Percentiles rank a stretch among this genome's conserved stretches.
Evolutionary conservation across 1,140 invertebrate species (phyloP).

Genomic region (Asbolus verrucosus): DNA sequence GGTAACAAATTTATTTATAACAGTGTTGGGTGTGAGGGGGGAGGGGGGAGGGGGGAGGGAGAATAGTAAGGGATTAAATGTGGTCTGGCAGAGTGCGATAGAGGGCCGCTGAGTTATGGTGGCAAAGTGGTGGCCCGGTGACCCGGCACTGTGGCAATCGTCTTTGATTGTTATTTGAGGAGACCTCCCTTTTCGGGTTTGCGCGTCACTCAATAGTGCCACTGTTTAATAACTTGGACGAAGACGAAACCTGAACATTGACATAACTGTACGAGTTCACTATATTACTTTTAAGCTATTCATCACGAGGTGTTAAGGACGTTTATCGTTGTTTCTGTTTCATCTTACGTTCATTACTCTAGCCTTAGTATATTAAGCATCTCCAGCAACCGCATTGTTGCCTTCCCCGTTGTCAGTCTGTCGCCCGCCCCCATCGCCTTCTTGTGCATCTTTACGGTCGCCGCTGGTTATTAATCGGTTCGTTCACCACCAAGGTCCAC

Average conservation of each 20-base stretch:
- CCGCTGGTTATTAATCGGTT: slow-evolving; percentile 12
- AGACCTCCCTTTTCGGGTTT: slow-evolving; percentile 48
- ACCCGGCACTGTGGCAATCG: slow-evolving; percentile 52
- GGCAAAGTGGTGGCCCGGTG: slow-evolving; percentile 51
- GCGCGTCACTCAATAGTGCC: slow-evolving; percentile 56
- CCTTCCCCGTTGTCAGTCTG: slow-evolving; percentile 32
- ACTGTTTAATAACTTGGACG: slow-evolving; percentile 55
- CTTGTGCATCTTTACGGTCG: too few relatives aligned
- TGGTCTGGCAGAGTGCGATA: slow-evolving; percentile 56
- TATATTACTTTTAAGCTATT: slow-evolving; percentile 61
- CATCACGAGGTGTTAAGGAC: slow-evolving; percentile 61
- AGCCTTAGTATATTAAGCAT: slow-evolving; percentile 60
- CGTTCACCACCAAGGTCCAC: too few relatives aligned
- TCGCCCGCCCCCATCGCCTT: slow-evolving; percentile 42
- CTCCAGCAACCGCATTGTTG: slow-evolving; percentile 58
- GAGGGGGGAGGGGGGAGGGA: slow-evolving; percentile 42
- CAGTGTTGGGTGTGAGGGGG: slow-evolving; percentile 42
- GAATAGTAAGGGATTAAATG: slow-evolving; percentile 54
- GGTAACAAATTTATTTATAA: slow-evolving; percentile 60
- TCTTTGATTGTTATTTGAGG: slow-evolving; percentile 58
- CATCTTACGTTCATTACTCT: slow-evolving; percentile 61
- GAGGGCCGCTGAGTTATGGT: slow-evolving; percentile 56
- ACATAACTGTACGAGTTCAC: slow-evolving; percentile 34
- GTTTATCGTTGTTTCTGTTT: slow-evolving; percentile 62
- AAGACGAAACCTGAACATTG: slow-evolving; percentile 11